phyloP scores from a whole-genome alignment of 1,140 invertebrate genomes.

The Helicoverpa armigera region DNA sequence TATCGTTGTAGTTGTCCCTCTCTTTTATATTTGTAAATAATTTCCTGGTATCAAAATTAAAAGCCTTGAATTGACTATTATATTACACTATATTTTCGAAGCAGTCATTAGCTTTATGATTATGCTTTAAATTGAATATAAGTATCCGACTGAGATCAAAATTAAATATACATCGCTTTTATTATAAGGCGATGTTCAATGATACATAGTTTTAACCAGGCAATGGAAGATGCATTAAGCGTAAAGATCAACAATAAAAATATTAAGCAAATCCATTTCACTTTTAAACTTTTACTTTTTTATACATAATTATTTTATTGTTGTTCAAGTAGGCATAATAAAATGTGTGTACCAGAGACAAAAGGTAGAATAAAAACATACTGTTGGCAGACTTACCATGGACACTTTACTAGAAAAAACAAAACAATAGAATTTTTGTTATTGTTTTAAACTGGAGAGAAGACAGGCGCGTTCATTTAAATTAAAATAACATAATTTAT shows the following conservation, averaged over 20 bases:
- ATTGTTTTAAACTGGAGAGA: neutral
- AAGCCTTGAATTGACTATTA: conserved; percentile 16
- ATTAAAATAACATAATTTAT: neutral
- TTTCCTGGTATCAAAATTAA: conserved; percentile 29
- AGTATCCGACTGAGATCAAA: neutral
- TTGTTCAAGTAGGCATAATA: conserved; percentile 9
- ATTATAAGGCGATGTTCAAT: no score
- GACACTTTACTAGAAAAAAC: neutral
- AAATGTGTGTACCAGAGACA: neutral
- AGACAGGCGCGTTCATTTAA: neutral
- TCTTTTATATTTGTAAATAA: conserved; percentile 27
- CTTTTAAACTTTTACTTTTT: conserved; percentile 21
- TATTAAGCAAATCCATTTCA: neutral
- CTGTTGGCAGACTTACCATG: conserved; percentile 12
- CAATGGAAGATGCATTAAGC: neutral
- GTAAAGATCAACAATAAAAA: neutral
- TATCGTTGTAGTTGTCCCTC: conserved; percentile 14
- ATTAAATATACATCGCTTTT: neutral
- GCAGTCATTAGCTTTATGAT: no score
- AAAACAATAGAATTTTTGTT: conserved; percentile 5
- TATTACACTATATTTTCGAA: neutral
- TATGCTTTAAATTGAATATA: no score
- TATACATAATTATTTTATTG: conserved; percentile 9
- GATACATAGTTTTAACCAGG: no score
- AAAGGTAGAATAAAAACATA: neutral